These are phyloP conservation scores for Nothocercus julius DNA, from an alignment of 2,113 vertebrate species.

Conservation along the genomic window DNA sequence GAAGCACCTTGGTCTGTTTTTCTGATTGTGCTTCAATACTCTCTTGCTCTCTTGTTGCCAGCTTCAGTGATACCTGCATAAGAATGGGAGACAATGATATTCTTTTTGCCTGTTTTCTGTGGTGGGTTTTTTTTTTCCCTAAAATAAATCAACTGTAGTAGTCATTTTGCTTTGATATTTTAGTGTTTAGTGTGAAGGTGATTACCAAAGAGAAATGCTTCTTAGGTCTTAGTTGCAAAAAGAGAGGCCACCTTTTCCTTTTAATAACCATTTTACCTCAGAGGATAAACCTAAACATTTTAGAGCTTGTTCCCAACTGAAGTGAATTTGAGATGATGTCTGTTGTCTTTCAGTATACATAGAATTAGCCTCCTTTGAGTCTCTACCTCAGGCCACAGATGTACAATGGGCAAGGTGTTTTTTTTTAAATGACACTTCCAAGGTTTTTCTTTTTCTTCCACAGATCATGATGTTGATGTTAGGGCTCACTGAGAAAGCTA, in stretches of 20 bases:
- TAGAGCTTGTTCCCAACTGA: neutral
- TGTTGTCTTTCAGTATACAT: neutral
- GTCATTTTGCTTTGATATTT: neutral
- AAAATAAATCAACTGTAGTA: neutral
- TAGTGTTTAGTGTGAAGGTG: neutral
- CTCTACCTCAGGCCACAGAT: neutral
- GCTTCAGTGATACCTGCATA: neutral
- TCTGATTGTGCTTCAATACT: neutral
- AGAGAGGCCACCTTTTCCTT: neutral
- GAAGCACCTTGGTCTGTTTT: neutral
- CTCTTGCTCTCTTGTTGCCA: neutral
- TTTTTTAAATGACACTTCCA: neutral
- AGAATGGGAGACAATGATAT: neutral
- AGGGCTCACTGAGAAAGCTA: neutral
- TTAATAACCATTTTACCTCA: neutral
- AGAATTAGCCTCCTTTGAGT: neutral
- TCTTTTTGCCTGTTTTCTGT: neutral
- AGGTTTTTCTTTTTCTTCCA: neutral
- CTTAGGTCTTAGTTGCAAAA: neutral
- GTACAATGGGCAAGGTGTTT: neutral
- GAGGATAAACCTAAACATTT: neutral
- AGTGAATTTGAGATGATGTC: neutral
- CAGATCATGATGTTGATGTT: neutral
- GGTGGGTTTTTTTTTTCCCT: neutral
- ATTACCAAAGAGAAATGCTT: neutral